Evolutionary conservation across 2,113 vertebrate species (phyloP).

Genomic region (Gorsachius goisagi): DNA sequence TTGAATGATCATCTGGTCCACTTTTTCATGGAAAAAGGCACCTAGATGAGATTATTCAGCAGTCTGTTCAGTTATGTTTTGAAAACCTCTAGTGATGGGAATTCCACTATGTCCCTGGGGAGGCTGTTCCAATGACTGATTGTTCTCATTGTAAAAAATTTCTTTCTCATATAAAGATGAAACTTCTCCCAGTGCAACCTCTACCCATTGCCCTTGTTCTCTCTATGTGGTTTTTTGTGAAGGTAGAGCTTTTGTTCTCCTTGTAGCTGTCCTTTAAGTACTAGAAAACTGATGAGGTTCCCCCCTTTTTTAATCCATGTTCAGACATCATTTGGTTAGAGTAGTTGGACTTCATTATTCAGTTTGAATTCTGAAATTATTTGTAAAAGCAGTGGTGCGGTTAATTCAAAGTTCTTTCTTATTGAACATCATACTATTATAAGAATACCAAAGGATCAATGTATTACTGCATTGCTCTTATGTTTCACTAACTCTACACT

Average conservation of each 20-base stretch:
- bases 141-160: neutral
- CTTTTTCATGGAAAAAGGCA: neutral
- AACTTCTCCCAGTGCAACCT: neutral
- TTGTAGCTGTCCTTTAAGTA: neutral
- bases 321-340: neutral
- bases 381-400: neutral
- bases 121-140: neutral
- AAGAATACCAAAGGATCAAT: neutral
- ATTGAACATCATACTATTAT: neutral
- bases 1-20: neutral
- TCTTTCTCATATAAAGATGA: neutral
- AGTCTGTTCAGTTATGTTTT: neutral
- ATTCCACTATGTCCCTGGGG: too few species aligned
- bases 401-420: neutral
- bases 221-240: neutral
- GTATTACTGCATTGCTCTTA: neutral
- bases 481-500: neutral
- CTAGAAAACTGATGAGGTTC: neutral
- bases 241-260: neutral
- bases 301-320: neutral
- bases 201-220: neutral
- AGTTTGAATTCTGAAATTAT: neutral
- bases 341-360: neutral
- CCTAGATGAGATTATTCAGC: neutral
- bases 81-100: neutral